A percentile compares a stretch with the other conserved stretches of the same genome.
Evolutionary conservation across 2,797 vertebrate genomes (phyloP).

Genomic region (Ptychobarbus kaznakovi): DNA sequence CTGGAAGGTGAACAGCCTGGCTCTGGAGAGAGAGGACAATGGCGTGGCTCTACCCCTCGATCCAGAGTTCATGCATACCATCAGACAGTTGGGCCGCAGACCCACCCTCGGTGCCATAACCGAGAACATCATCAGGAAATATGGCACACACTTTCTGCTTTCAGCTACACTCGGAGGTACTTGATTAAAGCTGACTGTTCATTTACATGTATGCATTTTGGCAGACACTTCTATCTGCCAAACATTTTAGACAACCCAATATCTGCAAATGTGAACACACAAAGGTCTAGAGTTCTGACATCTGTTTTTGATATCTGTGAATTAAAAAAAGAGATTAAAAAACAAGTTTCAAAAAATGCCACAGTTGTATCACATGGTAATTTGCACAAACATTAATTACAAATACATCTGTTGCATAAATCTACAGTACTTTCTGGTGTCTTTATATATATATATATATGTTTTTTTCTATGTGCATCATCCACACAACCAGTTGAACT

Average conservation of each 20-base stretch:
- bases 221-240: background rate
- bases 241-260: background rate
- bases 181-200: constrained; percentile 40
- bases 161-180: constrained; percentile 97
- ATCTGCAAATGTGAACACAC: background rate
- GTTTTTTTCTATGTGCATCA: background rate
- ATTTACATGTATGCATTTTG: background rate
- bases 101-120: constrained; percentile 91
- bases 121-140: constrained; percentile 96
- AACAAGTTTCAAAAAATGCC: background rate
- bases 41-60: constrained; percentile 92
- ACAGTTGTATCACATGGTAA: background rate
- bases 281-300: background rate
- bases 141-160: constrained; percentile 96
- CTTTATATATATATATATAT: background rate
- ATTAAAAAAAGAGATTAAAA: background rate
- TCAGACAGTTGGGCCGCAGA: constrained; percentile 91
- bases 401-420: background rate
- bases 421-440: background rate
- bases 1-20: constrained; percentile 98
- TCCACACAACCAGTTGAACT: background rate
- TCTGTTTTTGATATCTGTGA: background rate
- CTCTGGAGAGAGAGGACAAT: constrained; percentile 93
- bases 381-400: background rate
- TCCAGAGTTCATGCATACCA: constrained; percentile 95